Evolutionary conservation across 2,888 invertebrate species (phyloP), one percentile per base, ranked within the genome.

Genomic region (Thera britannica): DNA sequence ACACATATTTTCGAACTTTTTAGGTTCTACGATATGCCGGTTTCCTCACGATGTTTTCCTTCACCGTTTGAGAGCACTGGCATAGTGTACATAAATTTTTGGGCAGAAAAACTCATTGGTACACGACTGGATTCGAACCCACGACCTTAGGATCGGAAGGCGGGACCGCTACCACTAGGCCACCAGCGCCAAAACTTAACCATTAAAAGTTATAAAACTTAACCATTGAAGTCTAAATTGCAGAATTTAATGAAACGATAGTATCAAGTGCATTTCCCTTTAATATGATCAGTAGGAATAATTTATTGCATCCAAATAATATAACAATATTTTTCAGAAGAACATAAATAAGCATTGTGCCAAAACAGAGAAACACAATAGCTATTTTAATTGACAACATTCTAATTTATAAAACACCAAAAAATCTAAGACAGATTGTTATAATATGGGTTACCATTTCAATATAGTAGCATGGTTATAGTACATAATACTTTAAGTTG

Each of bases 351-450:
- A 69, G 65, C 64, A 44, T 69, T 69, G 74, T 74, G 72, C 71
- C 72, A 65, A 44, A 73, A 70, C 73, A 71, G 74, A 80, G 67
- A 81, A 82, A 87, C 83, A 81, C 79, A 82, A 82, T 76, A 72
- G 64, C 68, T 73, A 74, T 75, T 82, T 83, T 93, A 93, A 93
- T 93, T 93, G 93, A 93, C 93, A 93, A 93, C 92, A 91, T 93
- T 93, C 93, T 93, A 92, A 92, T 65, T 93, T 93, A 93, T 89
- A 93, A 93, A 93, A 93, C 92, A 93, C 93, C 93, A 93, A 92
- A 93, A 93, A 90, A 89, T 92, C 88, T 91, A 92, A 90, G 82
- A 81, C 88, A 90, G 90, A 90, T 88, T 85, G 85, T 54, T 46
- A 88, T 90, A 79, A 86, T 83, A 85, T 84, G 79, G 87, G 88